Percentiles rank a stretch among this genome's conserved stretches.
phyloP scores from a whole-genome alignment of 2,797 vertebrate genomes.

The Poeciliopsis infans region DNA sequence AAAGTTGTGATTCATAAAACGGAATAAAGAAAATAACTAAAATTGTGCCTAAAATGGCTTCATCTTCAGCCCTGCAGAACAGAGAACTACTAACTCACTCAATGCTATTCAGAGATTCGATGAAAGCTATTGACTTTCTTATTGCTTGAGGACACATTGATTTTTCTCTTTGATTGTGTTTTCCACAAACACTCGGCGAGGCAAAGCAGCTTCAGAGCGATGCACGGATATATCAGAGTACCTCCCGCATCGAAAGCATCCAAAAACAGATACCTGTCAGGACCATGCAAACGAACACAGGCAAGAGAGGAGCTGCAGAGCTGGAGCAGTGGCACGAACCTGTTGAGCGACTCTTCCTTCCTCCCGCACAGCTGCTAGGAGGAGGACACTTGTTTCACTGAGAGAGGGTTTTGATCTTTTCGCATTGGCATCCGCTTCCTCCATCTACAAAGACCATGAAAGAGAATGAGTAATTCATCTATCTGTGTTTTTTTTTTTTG shows the following conservation, averaged over 20 bases:
- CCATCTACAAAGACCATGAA: conserved; percentile 86
- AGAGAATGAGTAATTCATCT: conserved; percentile 80
- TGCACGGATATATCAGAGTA: conserved; percentile 19
- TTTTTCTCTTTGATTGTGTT: conserved; percentile 74
- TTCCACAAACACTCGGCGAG: conserved; percentile 62
- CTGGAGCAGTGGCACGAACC: conserved; percentile 71
- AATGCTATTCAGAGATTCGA: conserved; percentile 68
- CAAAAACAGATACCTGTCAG: conserved; percentile 63
- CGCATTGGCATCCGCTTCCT: conserved; percentile 86
- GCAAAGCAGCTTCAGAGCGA: conserved; percentile 58
- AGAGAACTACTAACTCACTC: conserved; percentile 52
- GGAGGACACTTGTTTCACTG: conserved; percentile 85
- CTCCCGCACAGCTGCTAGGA: conserved; percentile 79
- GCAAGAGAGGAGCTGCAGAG: conserved; percentile 32
- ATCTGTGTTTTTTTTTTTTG: conserved; percentile 36
- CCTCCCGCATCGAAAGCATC: conserved; percentile 50
- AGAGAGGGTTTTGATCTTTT: conserved; percentile 84
- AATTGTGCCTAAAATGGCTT: conserved; percentile 37
- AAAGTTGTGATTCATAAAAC: conserved; percentile 45
- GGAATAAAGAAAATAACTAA: conserved; percentile 44
- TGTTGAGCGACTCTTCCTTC: conserved; percentile 83
- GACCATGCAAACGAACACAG: conserved; percentile 55
- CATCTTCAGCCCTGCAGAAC: conserved; percentile 33
- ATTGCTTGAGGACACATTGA: conserved; percentile 75
- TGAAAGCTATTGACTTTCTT: conserved; percentile 74